Evolutionary conservation across 2,797 vertebrate species (phyloP), one percentile per base, ranked within the genome.

Genomic region (Buceros bicornis): DNA sequence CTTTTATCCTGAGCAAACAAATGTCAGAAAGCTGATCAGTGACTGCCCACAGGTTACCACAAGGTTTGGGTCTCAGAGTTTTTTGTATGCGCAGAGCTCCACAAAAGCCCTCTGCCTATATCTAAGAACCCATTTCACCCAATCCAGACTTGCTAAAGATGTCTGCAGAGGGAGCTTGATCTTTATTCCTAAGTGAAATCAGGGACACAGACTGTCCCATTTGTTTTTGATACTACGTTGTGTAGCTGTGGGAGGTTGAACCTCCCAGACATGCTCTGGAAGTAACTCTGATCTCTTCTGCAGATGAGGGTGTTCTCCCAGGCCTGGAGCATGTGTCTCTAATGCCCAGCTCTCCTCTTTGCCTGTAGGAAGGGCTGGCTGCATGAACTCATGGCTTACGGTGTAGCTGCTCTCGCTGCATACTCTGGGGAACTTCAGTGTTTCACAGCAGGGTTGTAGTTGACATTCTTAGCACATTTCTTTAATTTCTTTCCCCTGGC

Each of bases 401-500:
- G 11, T 40, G 40, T 82, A 56, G 81, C 65, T 7, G 10, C 56
- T 47, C 58, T 89, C 57, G 40, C 37, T 69, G 25, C 56, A 12
- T 14, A 48, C 76, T 82, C 88, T 22, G 45, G 71, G 66, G 35
- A 91, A 20, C 50, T 81, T 48, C 67, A 57, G 16, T 45, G 20
- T 64, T 91, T 82, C 89, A 73, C 37, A 85, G 91, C 70, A 86
- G 56, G 74, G 89, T 69, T 7, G 22, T 33, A 47, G 57, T 82
- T 90, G 40, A 84, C 74, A 78, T 84, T 93, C 71, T 79, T 15
- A 77, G 81, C 76, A 93, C 45, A 50, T 64, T 95, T 91, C 54
- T 93, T 90, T 92, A 25, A 67, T 78, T 95, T 71, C 43, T 73
- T 92, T 65, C 61, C 79, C n/a, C 47, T 78, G 67, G 43, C 69